A percentile compares a stretch with the other conserved stretches of the same genome.
These are phyloP conservation scores for Poecilia velifera DNA, from an alignment of 2,797 vertebrate genomes.

Conservation along the genomic window DNA sequence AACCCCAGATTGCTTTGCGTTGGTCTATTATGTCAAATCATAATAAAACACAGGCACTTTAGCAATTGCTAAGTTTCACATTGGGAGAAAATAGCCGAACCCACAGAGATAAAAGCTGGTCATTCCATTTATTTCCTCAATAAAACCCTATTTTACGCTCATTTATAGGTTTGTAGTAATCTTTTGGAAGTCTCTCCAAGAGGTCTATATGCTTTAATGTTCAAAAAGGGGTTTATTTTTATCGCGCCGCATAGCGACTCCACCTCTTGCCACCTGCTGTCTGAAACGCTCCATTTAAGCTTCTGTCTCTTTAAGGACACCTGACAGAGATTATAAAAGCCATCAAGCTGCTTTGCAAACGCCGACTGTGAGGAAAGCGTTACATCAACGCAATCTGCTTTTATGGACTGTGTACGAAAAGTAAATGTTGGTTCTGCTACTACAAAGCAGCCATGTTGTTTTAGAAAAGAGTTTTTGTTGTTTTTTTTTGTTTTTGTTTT, in stretches of 20 bases:
- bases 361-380: conserved; percentile 28
- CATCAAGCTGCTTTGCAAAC: conserved; percentile 44
- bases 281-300: conserved; percentile 13
- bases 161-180: background rate
- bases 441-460: conserved; percentile 30
- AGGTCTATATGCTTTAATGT: conserved; percentile 19
- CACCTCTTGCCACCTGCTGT: conserved; percentile 12
- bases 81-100: background rate
- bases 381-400: conserved; percentile 16
- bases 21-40: background rate
- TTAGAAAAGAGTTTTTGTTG: background rate
- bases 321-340: conserved; percentile 62
- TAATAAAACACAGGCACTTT: background rate
- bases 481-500: background rate
- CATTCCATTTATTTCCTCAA: background rate
- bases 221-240: conserved; percentile 7
- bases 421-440: conserved; percentile 10
- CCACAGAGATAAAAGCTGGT: background rate
- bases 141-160: background rate
- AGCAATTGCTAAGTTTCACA: background rate
- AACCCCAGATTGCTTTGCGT: background rate
- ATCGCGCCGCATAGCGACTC: background rate
- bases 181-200: background rate
- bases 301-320: conserved; percentile 34
- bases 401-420: background rate